Conservation (phyloP, 2,797 vertebrate species). For the Lerista edwardsae region DNA sequence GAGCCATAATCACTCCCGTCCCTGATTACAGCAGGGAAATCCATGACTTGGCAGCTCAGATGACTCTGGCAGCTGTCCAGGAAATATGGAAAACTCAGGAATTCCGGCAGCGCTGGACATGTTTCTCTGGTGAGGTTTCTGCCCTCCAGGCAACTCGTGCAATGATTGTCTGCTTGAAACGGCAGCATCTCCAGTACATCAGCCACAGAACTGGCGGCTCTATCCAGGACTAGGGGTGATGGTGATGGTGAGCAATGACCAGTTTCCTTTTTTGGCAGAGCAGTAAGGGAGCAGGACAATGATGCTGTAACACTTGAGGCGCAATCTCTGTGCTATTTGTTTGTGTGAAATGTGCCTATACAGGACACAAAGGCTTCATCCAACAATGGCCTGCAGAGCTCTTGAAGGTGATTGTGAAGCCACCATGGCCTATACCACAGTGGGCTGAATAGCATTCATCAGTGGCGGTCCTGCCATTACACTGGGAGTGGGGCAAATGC, state of each 20-base stretch:
- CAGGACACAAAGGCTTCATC: not conserved
- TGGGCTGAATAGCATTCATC: too few relatives aligned
- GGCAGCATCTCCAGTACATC: not conserved
- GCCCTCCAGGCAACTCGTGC: not conserved
- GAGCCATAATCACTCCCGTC: accelerated
- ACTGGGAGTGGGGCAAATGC: too few relatives aligned
- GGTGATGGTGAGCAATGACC: not conserved
- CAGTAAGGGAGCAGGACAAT: not conserved
- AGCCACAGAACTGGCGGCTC: not conserved
- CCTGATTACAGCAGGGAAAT: conserved; percentile 31
- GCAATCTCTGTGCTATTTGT: not conserved
- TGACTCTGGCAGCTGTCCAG: conserved; percentile 1
- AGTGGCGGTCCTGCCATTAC: too few relatives aligned
- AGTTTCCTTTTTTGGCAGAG: not conserved
- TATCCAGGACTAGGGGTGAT: not conserved
- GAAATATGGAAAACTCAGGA: conserved; percentile 34
- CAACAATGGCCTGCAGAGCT: not conserved
- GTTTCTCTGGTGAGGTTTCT: not conserved
- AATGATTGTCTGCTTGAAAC: not conserved
- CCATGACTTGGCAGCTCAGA: conserved; percentile 36
- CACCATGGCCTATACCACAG: not conserved
- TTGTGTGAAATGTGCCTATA: not conserved
- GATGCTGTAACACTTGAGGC: not conserved
- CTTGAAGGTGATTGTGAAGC: not conserved
- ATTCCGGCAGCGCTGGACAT: conserved; percentile 7